A percentile compares a stretch with the other conserved stretches of the same genome.
phyloP scores from a whole-genome alignment of 2,797 vertebrate genomes.

The Agapornis canus region DNA sequence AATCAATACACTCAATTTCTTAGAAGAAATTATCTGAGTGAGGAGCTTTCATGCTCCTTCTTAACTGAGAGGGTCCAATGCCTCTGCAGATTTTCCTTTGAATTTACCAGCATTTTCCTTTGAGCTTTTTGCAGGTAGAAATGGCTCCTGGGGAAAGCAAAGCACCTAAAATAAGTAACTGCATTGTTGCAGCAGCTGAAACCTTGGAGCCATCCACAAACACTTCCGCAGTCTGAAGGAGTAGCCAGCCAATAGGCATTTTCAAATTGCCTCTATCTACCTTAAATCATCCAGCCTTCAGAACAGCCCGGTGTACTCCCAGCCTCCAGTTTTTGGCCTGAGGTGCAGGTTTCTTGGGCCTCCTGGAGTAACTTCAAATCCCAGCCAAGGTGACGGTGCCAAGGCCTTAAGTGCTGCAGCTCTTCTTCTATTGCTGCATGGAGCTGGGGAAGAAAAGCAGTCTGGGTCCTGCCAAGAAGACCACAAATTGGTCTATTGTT shows the following conservation, averaged over 20 bases:
- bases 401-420: slow-evolving; percentile 63
- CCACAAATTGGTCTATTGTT: background rate
- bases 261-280: slow-evolving; percentile 32
- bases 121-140: background rate
- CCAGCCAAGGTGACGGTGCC: background rate
- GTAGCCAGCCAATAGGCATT: background rate
- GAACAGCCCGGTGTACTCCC: background rate
- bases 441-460: background rate
- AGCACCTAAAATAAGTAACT: background rate
- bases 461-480: slow-evolving; percentile 31
- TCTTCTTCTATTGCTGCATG: background rate
- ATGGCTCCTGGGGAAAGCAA: background rate
- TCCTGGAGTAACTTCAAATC: slow-evolving; percentile 49
- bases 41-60: background rate
- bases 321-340: slow-evolving; percentile 43
- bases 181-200: background rate
- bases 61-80: background rate
- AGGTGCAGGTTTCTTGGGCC: slow-evolving; percentile 11
- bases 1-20: background rate
- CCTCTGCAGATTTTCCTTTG: background rate
- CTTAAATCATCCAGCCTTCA: slow-evolving; percentile 48
- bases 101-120: background rate
- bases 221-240: background rate
- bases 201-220: background rate
- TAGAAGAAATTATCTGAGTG: background rate